Base-by-base conservation (phyloP, 1,140 invertebrate species). In the Ephestia elutella region DNA sequence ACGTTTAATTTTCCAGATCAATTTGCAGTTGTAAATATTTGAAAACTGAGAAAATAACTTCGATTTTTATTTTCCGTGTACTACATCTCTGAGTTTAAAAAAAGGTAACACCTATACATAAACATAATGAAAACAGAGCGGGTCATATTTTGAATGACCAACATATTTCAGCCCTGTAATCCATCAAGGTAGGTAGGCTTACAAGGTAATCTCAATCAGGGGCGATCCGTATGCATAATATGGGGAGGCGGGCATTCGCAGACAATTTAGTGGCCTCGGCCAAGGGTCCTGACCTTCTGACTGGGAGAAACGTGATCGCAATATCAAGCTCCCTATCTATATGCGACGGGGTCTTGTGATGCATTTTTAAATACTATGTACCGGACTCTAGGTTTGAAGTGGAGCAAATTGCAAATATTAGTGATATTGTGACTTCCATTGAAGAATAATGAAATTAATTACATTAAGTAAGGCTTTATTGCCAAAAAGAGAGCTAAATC, bases 271-370 rank as follows among this genome's bases (percentile, higher is more conserved):
- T 68, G 50, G 63, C 69, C 28, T 35, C 44, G 48, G 56, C 62
- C 54, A 63, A 68, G 56, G 64, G 66, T 72, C 65, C 65, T 68
- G 64, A 72, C 73, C 73, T 71, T 65, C 50, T 59, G 56, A 62
- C 59, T 48, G 54, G 7, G 50, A n/a, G 50, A 17, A n/a, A 53
- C 50, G 50, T 53, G 50, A 53, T 18, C 17, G 21, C n/a, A 25
- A 13, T 25, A 53, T 0, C 50, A 44, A 44, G 2, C 38, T 4
- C 7, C 0, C 4, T 35, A 15, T 53, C 20, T 53, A n/a, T 21
- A 53, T n/a, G 50, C 21, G 19, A 53, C 21, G 20, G 38, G 56
- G n/a, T 5, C 32, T 48, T 49, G 49, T 58, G 49, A 30, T 59
- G 50, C 44, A 56, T 57, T 64, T 60, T 53, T 54, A 64, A 60